Evolutionary conservation across 2,113 vertebrate genomes (phyloP).

Genomic region (Psilopsiagon aymara): DNA sequence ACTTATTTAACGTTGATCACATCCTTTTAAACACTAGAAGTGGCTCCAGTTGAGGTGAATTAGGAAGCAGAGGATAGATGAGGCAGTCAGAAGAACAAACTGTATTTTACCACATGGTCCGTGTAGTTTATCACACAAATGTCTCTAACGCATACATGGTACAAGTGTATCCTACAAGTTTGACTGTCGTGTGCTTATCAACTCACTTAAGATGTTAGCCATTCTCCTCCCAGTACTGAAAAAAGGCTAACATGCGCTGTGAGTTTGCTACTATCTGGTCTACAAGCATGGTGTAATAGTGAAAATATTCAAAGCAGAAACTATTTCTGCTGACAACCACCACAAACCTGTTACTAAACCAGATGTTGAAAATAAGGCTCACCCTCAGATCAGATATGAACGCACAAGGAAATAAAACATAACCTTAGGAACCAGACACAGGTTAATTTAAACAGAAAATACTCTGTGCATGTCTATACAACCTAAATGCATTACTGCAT

Average conservation of each 20-base stretch:
- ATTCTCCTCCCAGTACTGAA: background rate
- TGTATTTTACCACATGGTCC: constrained; percentile 65
- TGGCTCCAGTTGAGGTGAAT: constrained; percentile 41
- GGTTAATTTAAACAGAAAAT: constrained; percentile 28
- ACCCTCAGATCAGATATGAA: background rate
- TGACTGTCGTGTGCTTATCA: constrained; percentile 28
- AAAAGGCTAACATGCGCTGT: background rate
- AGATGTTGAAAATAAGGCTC: background rate
- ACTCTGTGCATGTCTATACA: background rate
- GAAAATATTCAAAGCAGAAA: background rate
- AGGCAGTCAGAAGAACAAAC: constrained; percentile 38
- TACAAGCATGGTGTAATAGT: background rate
- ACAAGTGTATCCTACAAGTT: constrained; percentile 13
- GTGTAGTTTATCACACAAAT: constrained; percentile 52
- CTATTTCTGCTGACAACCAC: background rate
- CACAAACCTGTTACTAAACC: background rate
- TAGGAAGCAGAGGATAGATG: constrained; percentile 59
- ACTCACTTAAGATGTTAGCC: background rate
- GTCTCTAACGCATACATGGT: background rate
- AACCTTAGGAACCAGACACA: background rate
- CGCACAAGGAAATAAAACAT: background rate
- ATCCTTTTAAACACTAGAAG: constrained; percentile 52
- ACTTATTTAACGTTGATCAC: constrained; percentile 45
- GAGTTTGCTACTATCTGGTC: background rate
- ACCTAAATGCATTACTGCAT: background rate